These are phyloP conservation scores for Philereme vetulata DNA, from an alignment of 2,888 invertebrate genomes.

Conservation along the genomic window DNA sequence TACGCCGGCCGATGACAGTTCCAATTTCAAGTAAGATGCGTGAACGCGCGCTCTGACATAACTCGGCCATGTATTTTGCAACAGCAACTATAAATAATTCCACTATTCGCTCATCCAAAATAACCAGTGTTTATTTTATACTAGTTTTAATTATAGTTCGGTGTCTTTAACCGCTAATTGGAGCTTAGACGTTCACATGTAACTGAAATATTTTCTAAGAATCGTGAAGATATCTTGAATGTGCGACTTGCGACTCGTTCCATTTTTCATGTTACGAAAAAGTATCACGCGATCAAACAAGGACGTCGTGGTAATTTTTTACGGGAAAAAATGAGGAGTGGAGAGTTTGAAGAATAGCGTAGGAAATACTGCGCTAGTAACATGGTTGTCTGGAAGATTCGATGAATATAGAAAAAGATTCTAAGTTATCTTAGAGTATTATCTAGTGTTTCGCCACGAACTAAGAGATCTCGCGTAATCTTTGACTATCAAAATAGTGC, in stretches of 20 bases:
- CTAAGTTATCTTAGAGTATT: no score
- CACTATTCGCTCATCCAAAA: slow-evolving; percentile 68
- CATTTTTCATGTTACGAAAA: slow-evolving; percentile 42
- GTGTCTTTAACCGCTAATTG: slow-evolving; percentile 80
- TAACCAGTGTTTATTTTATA: slow-evolving; percentile 71
- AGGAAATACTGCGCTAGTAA: slow-evolving; percentile 45
- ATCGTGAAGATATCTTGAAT: slow-evolving; percentile 15
- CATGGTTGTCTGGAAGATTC: slow-evolving; percentile 37
- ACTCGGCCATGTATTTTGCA: slow-evolving; percentile 80
- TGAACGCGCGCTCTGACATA: slow-evolving; percentile 70
- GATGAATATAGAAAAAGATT: no score
- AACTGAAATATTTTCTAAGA: slow-evolving; percentile 44
- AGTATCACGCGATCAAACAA: slow-evolving; percentile 52
- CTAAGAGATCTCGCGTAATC: no score
- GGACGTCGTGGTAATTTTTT: slow-evolving; percentile 50
- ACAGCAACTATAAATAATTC: slow-evolving; percentile 70
- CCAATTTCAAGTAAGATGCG: slow-evolving; percentile 42
- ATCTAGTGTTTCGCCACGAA: no score
- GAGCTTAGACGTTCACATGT: slow-evolving; percentile 60
- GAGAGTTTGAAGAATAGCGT: slow-evolving; percentile 27
- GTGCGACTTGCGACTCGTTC: slow-evolving; percentile 28
- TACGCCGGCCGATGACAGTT: slow-evolving; percentile 43
- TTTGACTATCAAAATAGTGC: no score
- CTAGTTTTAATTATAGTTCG: slow-evolving; percentile 69
- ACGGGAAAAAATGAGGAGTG: slow-evolving; percentile 35